phyloP scores from a whole-genome alignment of 2,113 vertebrate species.

The Callaeas wilsoni region DNA sequence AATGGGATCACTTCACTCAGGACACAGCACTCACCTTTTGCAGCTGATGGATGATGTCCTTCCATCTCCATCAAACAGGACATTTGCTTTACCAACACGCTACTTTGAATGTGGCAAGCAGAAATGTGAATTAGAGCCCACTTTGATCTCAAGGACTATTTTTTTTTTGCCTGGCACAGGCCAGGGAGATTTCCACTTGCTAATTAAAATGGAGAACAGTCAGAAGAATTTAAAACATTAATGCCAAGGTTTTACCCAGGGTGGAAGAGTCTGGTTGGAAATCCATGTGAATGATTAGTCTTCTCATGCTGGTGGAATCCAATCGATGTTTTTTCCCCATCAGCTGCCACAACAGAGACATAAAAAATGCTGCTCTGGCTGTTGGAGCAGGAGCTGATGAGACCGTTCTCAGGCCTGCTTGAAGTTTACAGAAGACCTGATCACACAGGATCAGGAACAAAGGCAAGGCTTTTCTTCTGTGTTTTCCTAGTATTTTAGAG shows the following conservation, averaged over 20 bases:
- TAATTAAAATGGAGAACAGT: slow-evolving; percentile 25
- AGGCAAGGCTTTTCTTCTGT: not conserved
- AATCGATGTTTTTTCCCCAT: not conserved
- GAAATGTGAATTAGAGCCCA: not conserved
- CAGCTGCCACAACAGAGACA: not conserved
- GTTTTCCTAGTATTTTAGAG: not conserved
- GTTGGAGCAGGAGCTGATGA: not conserved
- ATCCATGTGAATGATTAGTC: not conserved
- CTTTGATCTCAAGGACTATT: slow-evolving; percentile 6
- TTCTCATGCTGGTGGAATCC: not conserved
- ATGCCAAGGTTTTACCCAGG: not conserved
- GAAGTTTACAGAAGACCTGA: not conserved
- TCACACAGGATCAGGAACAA: not conserved
- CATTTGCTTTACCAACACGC: not conserved
- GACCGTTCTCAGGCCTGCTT: not conserved
- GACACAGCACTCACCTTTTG: not conserved
- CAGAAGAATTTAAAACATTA: slow-evolving; percentile 33
- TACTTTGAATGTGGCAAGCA: not conserved
- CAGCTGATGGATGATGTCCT: not conserved
- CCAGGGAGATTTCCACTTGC: not conserved
- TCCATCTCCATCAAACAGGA: not conserved
- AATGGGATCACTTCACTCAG: not conserved
- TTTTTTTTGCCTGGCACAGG: not conserved
- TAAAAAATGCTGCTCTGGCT: not conserved
- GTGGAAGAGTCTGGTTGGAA: not conserved